These are phyloP conservation scores for Himalopsyche tibetana DNA, from an alignment of 2,888 invertebrate species.

Conservation along the genomic window DNA sequence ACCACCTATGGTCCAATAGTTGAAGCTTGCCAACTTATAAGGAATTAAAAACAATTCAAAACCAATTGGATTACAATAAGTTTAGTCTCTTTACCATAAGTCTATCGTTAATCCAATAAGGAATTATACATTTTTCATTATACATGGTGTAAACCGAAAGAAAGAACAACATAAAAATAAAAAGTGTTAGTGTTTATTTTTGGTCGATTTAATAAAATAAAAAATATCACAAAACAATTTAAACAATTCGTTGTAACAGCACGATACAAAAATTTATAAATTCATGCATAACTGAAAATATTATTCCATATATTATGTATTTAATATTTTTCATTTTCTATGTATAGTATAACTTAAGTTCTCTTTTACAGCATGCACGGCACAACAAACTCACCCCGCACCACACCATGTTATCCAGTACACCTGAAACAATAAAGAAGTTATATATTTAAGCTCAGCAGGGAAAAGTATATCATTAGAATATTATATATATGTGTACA, in stretches of 20 bases:
- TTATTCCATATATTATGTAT: too few species aligned
- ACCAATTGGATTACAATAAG: not conserved
- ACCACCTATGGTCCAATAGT: not conserved
- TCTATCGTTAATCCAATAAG: not conserved
- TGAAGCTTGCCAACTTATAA: not conserved
- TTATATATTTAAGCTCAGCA: not conserved
- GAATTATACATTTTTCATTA: not conserved
- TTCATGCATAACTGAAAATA: too few species aligned
- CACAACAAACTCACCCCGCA: slow-evolving; percentile 10
- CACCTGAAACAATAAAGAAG: slow-evolving; percentile 34
- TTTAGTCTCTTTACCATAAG: not conserved
- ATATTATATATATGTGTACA: too few species aligned
- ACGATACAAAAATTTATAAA: too few species aligned
- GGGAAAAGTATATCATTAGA: too few species aligned
- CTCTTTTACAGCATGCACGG: slow-evolving; percentile 7
- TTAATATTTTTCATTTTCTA: too few species aligned
- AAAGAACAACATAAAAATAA: slow-evolving; percentile 8
- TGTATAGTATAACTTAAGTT: not conserved
- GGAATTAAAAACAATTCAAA: not conserved
- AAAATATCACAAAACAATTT: not conserved
- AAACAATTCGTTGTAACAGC: too few species aligned
- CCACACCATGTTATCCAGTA: not conserved
- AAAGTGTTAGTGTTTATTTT: not conserved
- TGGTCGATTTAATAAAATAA: slow-evolving; percentile 8
- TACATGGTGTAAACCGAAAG: not conserved